Evolutionary conservation across 2,888 invertebrate species (phyloP).

Genomic region (Pterostichus madidus): DNA sequence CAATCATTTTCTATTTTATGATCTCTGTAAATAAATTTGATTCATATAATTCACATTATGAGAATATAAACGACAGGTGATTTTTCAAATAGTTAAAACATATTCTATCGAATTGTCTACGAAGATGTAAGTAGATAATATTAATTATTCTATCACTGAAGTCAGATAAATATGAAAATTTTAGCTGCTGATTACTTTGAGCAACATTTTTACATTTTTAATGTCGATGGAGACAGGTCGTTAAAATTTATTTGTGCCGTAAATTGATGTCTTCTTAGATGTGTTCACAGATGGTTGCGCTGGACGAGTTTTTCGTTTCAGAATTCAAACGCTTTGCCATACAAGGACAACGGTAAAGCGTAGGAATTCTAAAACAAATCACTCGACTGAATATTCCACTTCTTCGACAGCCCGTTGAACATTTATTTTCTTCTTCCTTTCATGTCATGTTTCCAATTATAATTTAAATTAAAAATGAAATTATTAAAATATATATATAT

Average conservation of each 20-base stretch:
- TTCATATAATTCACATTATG: too few relatives aligned
- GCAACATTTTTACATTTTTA: too few relatives aligned
- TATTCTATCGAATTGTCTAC: too few relatives aligned
- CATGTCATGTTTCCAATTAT: background rate
- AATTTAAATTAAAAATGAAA: slow-evolving; percentile 4
- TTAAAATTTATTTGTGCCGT: slow-evolving; percentile 18
- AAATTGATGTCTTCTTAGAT: slow-evolving; percentile 30
- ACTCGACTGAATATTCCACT: slow-evolving; percentile 70
- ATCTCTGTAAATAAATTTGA: too few relatives aligned
- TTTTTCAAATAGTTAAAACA: too few relatives aligned
- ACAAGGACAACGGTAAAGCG: slow-evolving; percentile 90
- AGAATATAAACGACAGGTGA: too few relatives aligned
- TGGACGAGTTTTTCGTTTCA: slow-evolving; percentile 84
- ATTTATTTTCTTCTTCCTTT: slow-evolving; percentile 31
- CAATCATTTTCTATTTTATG: too few relatives aligned
- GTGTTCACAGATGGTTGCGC: background rate
- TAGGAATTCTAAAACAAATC: slow-evolving; percentile 96
- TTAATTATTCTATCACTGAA: too few relatives aligned
- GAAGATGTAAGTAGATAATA: too few relatives aligned
- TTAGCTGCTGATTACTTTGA: too few relatives aligned
- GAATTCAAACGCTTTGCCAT: slow-evolving; percentile 97
- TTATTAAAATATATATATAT: background rate
- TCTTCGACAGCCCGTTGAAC: slow-evolving; percentile 3
- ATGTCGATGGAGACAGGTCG: background rate
- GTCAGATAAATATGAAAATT: too few relatives aligned